Conservation (phyloP, 2,113 vertebrate genomes). For the Salvator merianae region DNA sequence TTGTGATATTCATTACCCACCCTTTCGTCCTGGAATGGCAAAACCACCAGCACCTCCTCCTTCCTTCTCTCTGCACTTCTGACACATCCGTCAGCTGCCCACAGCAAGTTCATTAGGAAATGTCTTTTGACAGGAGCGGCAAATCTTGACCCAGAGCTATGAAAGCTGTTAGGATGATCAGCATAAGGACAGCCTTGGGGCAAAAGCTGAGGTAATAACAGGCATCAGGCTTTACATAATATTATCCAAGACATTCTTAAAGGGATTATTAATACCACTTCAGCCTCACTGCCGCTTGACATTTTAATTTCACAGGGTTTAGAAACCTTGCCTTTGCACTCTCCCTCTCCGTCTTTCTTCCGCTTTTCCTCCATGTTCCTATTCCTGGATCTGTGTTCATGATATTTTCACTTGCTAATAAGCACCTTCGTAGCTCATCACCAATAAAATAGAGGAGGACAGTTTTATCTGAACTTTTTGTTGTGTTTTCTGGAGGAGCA, state of each 20-base stretch:
- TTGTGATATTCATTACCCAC: slow-evolving; percentile 13
- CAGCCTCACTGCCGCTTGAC: accelerated
- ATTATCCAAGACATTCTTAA: slow-evolving; percentile 31
- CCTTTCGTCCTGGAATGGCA: slow-evolving; percentile 24
- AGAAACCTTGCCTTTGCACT: neutral
- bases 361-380: neutral
- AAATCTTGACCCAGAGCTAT: neutral
- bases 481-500: neutral
- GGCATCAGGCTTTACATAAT: neutral
- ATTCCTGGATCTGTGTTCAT: slow-evolving; percentile 5
- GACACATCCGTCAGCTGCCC: slow-evolving; percentile 43
- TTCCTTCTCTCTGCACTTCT: slow-evolving; percentile 4
- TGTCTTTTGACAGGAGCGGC: slow-evolving; percentile 49
- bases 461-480: neutral
- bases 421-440: neutral
- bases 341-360: neutral
- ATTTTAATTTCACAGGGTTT: neutral
- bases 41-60: slow-evolving; percentile 45
- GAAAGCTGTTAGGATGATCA: neutral
- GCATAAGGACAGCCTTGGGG: neutral
- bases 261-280: neutral
- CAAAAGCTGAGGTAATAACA: neutral
- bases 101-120: slow-evolving; percentile 19
- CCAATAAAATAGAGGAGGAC: neutral
- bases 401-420: neutral